Conservation (phyloP, 2,888 invertebrate species). For the Ornithoptera alexandrae region DNA sequence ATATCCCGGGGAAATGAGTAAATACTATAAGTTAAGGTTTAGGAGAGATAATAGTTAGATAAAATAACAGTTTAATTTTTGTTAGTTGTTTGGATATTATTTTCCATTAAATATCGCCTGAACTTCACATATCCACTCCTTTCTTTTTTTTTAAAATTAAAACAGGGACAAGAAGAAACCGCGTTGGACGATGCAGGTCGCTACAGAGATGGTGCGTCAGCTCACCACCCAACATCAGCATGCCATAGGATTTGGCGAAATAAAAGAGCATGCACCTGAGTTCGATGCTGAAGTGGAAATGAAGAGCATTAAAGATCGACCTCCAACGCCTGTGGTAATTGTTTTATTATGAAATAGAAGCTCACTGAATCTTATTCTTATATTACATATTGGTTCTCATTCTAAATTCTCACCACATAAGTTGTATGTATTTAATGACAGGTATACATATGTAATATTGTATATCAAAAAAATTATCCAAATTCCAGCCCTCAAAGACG, state of each 20-base stretch:
- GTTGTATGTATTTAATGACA: background rate
- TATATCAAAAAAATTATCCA: background rate
- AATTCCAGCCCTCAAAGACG: slow-evolving; percentile 61
- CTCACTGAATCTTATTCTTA: no score
- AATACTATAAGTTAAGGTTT: no score
- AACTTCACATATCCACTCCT: background rate
- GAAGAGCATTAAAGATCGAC: slow-evolving; percentile 58
- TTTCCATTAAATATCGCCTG: no score
- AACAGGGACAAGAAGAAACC: slow-evolving; percentile 40
- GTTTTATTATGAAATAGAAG: background rate
- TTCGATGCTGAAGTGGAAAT: slow-evolving; percentile 48
- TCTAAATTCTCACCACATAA: no score
- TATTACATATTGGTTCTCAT: no score
- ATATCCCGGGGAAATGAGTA: no score
- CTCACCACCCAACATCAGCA: slow-evolving; percentile 36
- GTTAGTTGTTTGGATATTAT: no score
- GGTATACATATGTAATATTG: background rate
- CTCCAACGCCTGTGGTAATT: slow-evolving; percentile 69
- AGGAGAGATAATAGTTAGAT: no score
- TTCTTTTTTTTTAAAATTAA: background rate
- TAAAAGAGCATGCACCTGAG: slow-evolving; percentile 46
- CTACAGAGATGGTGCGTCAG: slow-evolving; percentile 48
- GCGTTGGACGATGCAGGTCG: slow-evolving; percentile 56
- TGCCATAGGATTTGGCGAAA: slow-evolving; percentile 56
- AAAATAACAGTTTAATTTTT: no score